phyloP scores from a whole-genome alignment of 2,888 invertebrate species.

The Empis stercorea region DNA sequence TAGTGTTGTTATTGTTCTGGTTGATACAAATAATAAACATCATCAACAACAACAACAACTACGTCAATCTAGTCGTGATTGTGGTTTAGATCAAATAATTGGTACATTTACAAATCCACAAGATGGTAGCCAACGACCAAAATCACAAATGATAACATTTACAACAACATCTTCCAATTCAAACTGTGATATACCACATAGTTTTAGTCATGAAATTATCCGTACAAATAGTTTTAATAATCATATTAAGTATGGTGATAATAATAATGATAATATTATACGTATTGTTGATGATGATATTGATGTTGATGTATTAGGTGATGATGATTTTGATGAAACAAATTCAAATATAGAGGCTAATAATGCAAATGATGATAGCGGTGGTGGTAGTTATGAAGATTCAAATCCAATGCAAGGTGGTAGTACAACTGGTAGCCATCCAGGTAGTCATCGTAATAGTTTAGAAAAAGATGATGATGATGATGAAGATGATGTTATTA shows the following conservation, averaged over 20 bases:
- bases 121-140: constrained; percentile 21
- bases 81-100: constrained; percentile 4
- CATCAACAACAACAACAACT: constrained; percentile 16
- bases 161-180: constrained; percentile 25
- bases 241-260: constrained; percentile 10
- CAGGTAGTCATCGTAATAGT: constrained; percentile 33
- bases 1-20: constrained; percentile 15
- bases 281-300: constrained; percentile 20
- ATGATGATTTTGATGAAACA: constrained; percentile 21
- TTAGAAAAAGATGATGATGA: constrained; percentile 35
- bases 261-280: not conserved
- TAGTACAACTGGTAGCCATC: constrained; percentile 23
- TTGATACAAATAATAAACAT: constrained; percentile 19
- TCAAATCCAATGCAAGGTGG: constrained; percentile 29
- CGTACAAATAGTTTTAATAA: constrained; percentile 18
- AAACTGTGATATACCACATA: constrained; percentile 33
- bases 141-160: constrained; percentile 32
- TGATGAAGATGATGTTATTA: constrained; percentile 34
- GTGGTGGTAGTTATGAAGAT: constrained; percentile 35
- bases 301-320: constrained; percentile 5
- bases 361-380: constrained; percentile 34
- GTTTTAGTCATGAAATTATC: constrained; percentile 32
- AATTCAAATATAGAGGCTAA: constrained; percentile 27
- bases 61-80: constrained; percentile 3
- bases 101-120: not conserved